phyloP scores from a whole-genome alignment of 35 echinoderm and acorn worm species.

The Heliocidaris erythrogramma region DNA sequence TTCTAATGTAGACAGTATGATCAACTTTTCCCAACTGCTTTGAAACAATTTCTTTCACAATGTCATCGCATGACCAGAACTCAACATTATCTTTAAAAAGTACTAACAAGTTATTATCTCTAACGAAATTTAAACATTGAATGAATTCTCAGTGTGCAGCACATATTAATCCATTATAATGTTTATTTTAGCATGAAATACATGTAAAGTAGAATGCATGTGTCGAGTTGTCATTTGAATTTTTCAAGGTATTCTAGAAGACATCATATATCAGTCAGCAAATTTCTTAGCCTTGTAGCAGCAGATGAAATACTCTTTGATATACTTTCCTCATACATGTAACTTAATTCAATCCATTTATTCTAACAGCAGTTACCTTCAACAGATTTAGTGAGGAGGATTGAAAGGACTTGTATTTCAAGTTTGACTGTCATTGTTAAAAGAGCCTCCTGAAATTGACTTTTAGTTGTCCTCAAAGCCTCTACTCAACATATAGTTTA shows the following conservation, averaged over 20 bases:
- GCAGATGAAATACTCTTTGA: not conserved
- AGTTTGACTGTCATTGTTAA: not conserved
- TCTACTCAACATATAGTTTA: not conserved
- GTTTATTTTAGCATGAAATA: too few species aligned
- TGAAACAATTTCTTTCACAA: too few species aligned
- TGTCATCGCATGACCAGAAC: too few species aligned
- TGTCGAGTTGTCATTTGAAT: not conserved
- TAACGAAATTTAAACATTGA: too few species aligned
- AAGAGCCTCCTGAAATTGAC: not conserved
- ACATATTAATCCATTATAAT: too few species aligned
- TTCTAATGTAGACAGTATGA: too few species aligned
- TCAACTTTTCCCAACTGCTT: too few species aligned
- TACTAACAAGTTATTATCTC: too few species aligned
- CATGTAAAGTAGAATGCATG: too few species aligned
- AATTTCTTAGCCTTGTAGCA: not conserved
- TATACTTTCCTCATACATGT: not conserved
- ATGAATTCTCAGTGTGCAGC: too few species aligned
- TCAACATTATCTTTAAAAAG: too few species aligned
- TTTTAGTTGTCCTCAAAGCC: not conserved
- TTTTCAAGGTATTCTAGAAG: not conserved
- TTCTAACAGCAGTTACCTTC: not conserved
- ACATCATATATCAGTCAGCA: not conserved
- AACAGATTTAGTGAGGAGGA: not conserved
- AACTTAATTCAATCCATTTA: not conserved
- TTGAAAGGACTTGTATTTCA: not conserved